Conservation (phyloP, 2,113 vertebrate genomes). For the Pterocles orientalis region DNA sequence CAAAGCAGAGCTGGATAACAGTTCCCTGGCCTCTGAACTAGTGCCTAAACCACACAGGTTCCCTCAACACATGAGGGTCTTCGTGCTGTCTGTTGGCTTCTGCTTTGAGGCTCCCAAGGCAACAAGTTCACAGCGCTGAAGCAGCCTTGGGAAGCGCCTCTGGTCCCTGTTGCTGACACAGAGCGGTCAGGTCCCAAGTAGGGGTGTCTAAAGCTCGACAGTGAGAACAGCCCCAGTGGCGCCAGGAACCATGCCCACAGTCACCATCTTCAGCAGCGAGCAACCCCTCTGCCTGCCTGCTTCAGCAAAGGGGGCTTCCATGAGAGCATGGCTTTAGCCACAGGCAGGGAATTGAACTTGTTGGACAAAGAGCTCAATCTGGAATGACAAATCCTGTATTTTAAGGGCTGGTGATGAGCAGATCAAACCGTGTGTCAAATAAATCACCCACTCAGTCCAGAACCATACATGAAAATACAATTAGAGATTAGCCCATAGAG, state of each 20-base stretch:
- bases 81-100: not conserved
- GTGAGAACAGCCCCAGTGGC: not conserved
- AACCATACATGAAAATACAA: slow-evolving; percentile 69
- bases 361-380: not conserved
- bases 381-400: not conserved
- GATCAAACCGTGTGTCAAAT: slow-evolving; percentile 41
- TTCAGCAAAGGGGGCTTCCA: not conserved
- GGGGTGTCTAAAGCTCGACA: not conserved
- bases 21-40: not conserved
- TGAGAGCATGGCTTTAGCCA: not conserved
- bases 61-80: not conserved
- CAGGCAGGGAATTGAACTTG: not conserved
- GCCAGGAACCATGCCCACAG: not conserved
- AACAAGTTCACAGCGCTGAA: not conserved
- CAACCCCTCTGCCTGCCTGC: not conserved
- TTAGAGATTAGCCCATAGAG: slow-evolving; percentile 61
- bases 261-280: not conserved
- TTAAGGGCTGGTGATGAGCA: not conserved
- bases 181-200: not conserved
- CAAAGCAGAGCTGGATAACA: not conserved
- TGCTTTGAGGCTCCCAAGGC: not conserved
- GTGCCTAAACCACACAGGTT: not conserved
- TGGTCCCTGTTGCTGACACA: not conserved
- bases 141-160: not conserved
- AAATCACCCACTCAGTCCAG: slow-evolving; percentile 58